phyloP scores from a whole-genome alignment of 2,113 vertebrate genomes.

The Corvus hawaiiensis region DNA sequence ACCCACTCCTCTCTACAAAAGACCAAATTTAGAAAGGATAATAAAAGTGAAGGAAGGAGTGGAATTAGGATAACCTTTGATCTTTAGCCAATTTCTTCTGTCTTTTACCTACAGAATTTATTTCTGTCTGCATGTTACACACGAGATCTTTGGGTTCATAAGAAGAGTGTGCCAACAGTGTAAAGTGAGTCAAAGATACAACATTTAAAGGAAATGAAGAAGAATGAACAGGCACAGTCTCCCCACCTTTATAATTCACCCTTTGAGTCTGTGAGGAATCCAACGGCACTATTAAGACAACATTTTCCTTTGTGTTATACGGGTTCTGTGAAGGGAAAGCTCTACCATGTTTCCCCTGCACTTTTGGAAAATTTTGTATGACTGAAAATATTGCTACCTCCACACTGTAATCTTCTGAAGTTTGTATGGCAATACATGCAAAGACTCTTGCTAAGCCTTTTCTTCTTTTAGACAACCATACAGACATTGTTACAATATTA shows the following conservation, averaged over 20 bases:
- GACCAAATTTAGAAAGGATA: slow-evolving; percentile 67
- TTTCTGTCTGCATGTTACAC: slow-evolving; percentile 64
- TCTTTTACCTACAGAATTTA: slow-evolving; percentile 70
- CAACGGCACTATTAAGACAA: background rate
- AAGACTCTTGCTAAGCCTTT: background rate
- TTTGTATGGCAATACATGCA: background rate
- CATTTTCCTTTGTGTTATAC: background rate
- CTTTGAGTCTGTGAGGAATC: background rate
- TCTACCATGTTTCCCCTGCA: background rate
- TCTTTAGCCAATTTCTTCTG: slow-evolving; percentile 72
- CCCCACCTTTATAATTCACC: background rate
- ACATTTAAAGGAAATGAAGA: slow-evolving; percentile 33
- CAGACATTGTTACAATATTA: background rate
- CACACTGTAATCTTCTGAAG: background rate
- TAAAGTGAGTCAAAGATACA: background rate
- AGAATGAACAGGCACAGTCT: background rate
- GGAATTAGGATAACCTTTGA: slow-evolving; percentile 73
- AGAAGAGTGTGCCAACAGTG: background rate
- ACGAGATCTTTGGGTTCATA: slow-evolving; percentile 41
- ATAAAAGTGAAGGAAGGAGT: slow-evolving; percentile 70
- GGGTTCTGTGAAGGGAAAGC: background rate
- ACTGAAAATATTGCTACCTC: background rate
- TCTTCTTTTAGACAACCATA: background rate
- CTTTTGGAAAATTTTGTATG: background rate
- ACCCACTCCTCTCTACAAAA: slow-evolving; percentile 31